A percentile compares a stretch with the other conserved stretches of the same genome.
Conservation (phyloP, 2,113 vertebrate genomes). For the Syrmaticus mikado region DNA sequence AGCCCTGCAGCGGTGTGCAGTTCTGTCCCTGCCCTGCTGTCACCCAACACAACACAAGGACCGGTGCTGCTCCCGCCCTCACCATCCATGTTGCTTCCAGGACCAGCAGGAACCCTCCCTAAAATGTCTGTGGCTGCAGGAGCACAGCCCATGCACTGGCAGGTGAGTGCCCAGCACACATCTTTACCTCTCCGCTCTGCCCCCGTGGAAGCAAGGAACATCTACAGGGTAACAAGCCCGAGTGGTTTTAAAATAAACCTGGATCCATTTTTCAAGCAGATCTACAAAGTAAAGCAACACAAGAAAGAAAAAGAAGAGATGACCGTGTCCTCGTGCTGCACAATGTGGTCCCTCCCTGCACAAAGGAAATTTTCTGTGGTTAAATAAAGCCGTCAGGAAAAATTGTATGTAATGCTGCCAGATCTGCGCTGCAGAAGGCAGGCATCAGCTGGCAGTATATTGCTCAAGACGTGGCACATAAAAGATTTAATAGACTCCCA, state of each 20-base stretch:
- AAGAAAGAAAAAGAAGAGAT: background rate
- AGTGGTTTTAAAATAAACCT: background rate
- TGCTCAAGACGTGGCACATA: slow-evolving; percentile 32
- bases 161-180: accelerated
- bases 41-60: background rate
- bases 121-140: background rate
- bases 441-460: slow-evolving; percentile 34
- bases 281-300: accelerated
- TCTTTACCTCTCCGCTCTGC: background rate
- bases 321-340: background rate
- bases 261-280: background rate
- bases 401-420: background rate
- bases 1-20: too few relatives aligned
- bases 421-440: background rate
- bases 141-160: too few relatives aligned
- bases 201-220: background rate
- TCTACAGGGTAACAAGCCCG: background rate
- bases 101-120: accelerated
- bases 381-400: slow-evolving; percentile 28
- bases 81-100: too few relatives aligned
- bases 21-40: background rate
- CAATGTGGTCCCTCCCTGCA: background rate
- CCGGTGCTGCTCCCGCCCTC: accelerated
- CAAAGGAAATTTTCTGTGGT: background rate
- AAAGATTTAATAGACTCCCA: slow-evolving; percentile 29